These are phyloP conservation scores for Lasius fuliginosus DNA, from an alignment of 2,888 invertebrate species.

Conservation along the genomic window DNA sequence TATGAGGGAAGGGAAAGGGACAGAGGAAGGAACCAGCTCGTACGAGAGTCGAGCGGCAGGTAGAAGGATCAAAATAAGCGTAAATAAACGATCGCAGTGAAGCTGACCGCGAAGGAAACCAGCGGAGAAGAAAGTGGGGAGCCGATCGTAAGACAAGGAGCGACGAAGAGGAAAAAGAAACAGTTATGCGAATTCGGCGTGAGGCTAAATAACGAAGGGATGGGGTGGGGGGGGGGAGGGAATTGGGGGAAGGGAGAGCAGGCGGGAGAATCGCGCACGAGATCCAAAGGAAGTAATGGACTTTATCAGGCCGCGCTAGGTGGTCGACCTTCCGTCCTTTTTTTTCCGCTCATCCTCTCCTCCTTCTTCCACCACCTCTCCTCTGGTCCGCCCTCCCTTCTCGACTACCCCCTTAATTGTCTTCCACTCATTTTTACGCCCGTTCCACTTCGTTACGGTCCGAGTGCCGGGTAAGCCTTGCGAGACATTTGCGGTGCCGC, in stretches of 20 bases:
- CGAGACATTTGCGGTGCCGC: conserved; percentile 74
- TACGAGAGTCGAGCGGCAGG: conserved; percentile 57
- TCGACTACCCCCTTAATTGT: conserved; percentile 76
- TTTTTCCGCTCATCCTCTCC: conserved; percentile 56
- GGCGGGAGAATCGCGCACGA: conserved; percentile 61
- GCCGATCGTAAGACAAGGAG: conserved; percentile 63
- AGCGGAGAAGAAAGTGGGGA: not conserved
- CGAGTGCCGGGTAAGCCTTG: conserved; percentile 70
- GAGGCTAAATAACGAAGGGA: conserved; percentile 29
- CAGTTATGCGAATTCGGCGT: conserved; percentile 50
- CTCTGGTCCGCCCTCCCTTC: conserved; percentile 36
- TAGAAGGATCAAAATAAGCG: conserved; percentile 72
- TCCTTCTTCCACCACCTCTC: conserved; percentile 46
- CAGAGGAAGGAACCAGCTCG: conserved; percentile 52
- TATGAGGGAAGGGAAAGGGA: not conserved
- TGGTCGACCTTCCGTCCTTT: conserved; percentile 78
- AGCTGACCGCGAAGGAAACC: conserved; percentile 43
- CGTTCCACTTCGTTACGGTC: conserved; percentile 81
- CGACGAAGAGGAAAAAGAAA: conserved; percentile 19
- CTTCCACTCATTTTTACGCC: conserved; percentile 82
- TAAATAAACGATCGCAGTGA: conserved; percentile 69
- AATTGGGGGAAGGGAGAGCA: conserved; percentile 42
- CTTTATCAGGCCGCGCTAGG: conserved; percentile 78
- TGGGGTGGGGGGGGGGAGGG: not conserved
- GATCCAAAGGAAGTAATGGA: conserved; percentile 78